Percentiles rank a stretch among this genome's conserved stretches.
phyloP scores from a whole-genome alignment of 2,797 vertebrate species.

The Pogoniulus pusillus region DNA sequence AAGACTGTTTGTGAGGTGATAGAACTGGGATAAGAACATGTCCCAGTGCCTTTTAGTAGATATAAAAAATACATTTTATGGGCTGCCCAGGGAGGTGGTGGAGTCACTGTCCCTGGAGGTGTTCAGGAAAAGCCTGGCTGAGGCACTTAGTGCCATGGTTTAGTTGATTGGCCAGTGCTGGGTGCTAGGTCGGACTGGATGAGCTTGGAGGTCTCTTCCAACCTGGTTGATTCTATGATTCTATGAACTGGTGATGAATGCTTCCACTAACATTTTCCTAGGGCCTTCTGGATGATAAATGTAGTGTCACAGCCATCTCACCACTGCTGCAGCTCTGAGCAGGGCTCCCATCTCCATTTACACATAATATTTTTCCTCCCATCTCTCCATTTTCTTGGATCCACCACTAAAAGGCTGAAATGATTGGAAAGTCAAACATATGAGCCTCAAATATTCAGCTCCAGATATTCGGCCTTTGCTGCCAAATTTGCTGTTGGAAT shows the following conservation, averaged over 20 bases:
- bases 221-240: too few species aligned
- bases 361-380: not conserved
- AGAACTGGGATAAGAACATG: accelerated
- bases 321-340: not conserved
- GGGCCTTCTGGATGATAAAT: not conserved
- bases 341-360: not conserved
- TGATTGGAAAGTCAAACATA: not conserved
- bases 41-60: not conserved
- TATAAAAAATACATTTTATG: too few species aligned
- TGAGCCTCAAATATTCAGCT: not conserved
- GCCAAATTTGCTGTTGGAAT: not conserved
- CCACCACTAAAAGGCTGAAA: not conserved
- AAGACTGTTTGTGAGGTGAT: not conserved
- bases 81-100: too few species aligned
- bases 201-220: too few species aligned
- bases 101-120: too few species aligned
- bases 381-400: not conserved
- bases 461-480: not conserved
- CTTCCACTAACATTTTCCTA: not conserved
- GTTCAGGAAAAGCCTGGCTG: too few species aligned
- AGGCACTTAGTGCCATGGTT: too few species aligned
- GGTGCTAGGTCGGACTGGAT: too few species aligned
- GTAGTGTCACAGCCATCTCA: not conserved
- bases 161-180: too few species aligned
- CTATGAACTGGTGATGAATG: not conserved